These are phyloP conservation scores for Lottia scabra DNA, from an alignment of 2,888 invertebrate genomes.

Conservation along the genomic window DNA sequence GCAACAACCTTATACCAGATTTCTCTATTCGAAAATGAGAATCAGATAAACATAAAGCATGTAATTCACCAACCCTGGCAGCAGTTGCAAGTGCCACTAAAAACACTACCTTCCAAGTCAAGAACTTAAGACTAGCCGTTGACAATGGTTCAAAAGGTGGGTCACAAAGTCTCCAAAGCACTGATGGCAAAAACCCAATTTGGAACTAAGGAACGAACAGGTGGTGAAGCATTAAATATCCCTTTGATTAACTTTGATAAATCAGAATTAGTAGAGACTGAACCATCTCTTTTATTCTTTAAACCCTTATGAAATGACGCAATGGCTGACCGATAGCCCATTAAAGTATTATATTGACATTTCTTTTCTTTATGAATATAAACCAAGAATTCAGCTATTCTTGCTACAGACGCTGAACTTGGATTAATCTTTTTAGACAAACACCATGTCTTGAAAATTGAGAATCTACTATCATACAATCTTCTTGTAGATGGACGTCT, in stretches of 20 bases:
- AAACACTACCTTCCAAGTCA: neutral
- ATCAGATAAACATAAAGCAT: neutral
- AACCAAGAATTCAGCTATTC: too few species aligned
- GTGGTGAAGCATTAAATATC: neutral
- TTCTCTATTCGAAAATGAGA: conserved; percentile 12
- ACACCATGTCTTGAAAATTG: neutral
- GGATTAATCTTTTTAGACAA: neutral
- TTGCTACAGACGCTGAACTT: neutral
- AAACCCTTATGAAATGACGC: too few species aligned
- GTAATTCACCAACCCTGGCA: neutral
- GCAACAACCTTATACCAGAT: conserved; percentile 1
- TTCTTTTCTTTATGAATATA: neutral
- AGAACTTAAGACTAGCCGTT: neutral
- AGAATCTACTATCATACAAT: neutral
- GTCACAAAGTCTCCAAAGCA: neutral
- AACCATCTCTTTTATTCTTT: neutral
- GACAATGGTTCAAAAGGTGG: neutral
- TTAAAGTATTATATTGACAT: neutral
- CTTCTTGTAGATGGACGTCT: neutral
- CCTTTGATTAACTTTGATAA: neutral
- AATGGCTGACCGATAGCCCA: neutral
- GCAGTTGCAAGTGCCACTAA: neutral
- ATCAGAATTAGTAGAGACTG: neutral
- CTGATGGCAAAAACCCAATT: neutral
- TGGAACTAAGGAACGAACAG: neutral